Evolutionary conservation across 2,888 invertebrate genomes (phyloP).

Genomic region (Oligia fasciuncula): DNA sequence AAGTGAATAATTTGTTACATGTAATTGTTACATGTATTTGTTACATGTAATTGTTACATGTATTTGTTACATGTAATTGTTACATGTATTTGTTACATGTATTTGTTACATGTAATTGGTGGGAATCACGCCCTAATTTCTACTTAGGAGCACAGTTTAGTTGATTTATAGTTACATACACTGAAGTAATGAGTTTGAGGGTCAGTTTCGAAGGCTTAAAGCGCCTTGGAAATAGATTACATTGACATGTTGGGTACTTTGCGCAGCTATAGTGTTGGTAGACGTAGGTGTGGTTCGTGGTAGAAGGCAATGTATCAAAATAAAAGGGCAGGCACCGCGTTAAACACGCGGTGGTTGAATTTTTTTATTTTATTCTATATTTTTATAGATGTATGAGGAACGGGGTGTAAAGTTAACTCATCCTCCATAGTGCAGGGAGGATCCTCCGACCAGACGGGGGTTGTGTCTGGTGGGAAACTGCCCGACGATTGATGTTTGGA

Average conservation of each 20-base stretch:
- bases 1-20: slow-evolving; percentile 31
- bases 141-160: background rate
- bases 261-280: background rate
- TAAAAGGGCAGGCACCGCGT: background rate
- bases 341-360: background rate
- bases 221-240: background rate
- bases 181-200: slow-evolving; percentile 1
- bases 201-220: background rate
- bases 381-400: background rate
- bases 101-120: slow-evolving; percentile 30
- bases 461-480: background rate
- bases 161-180: slow-evolving; percentile 32
- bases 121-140: slow-evolving; percentile 20
- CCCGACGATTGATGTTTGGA: background rate
- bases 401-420: background rate
- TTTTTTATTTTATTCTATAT: background rate
- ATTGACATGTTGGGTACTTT: background rate
- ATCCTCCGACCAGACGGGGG: background rate
- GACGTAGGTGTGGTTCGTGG: background rate
- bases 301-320: background rate
- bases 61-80: too few relatives aligned
- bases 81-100: too few relatives aligned
- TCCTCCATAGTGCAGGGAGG: background rate
- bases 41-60: too few relatives aligned
- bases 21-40: too few relatives aligned